phyloP scores from a whole-genome alignment of 2,113 vertebrate genomes.

The Tamias sibiricus region DNA sequence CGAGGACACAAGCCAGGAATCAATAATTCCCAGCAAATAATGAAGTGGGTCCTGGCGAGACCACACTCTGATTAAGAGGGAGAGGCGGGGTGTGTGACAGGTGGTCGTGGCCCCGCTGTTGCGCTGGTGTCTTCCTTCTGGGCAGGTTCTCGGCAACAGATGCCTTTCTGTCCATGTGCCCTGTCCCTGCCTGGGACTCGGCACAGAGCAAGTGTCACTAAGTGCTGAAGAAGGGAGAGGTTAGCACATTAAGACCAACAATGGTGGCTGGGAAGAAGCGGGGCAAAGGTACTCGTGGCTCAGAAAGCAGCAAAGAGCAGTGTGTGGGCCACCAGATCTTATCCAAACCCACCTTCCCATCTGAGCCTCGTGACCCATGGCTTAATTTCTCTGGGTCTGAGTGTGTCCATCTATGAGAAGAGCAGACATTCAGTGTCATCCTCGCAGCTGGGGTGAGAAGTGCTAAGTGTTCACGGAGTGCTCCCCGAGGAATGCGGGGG shows the following conservation, averaged over 20 bases:
- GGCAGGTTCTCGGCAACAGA: neutral
- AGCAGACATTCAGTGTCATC: neutral
- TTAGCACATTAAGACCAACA: neutral
- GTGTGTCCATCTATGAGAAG: neutral
- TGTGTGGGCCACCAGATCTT: neutral
- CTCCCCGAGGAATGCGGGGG: neutral
- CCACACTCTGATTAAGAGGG: neutral
- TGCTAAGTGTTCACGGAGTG: too few relatives aligned
- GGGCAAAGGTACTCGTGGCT: neutral
- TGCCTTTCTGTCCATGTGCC: neutral
- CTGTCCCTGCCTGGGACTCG: neutral
- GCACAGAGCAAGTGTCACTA: neutral
- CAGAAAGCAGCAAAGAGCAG: neutral
- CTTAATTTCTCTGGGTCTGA: neutral
- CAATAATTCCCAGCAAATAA: constrained; percentile 49
- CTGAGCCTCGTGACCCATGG: neutral
- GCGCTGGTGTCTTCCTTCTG: neutral
- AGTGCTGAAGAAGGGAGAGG: neutral
- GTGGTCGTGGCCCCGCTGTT: neutral
- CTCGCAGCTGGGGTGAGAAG: neutral
- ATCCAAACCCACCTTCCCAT: neutral
- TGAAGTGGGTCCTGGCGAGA: neutral
- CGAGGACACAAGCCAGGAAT: neutral
- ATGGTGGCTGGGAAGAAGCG: neutral
- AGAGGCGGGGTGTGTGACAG: neutral